A percentile compares a stretch with the other conserved stretches of the same genome.
These are phyloP conservation scores for Podiceps cristatus DNA, from an alignment of 2,113 vertebrate species.

Conservation along the genomic window DNA sequence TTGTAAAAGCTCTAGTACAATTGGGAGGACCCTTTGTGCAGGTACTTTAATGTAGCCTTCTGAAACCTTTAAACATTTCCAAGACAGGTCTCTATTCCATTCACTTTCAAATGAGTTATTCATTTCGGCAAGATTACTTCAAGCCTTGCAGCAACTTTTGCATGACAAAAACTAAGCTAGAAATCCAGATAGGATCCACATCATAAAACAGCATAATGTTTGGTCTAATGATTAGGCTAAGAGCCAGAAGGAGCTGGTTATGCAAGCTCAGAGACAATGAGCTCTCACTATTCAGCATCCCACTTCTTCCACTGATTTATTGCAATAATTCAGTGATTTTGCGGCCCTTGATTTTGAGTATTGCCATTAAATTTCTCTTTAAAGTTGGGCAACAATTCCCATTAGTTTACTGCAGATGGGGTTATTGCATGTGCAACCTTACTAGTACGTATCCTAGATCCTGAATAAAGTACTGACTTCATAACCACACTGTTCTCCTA, in stretches of 20 bases:
- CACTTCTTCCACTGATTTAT: not conserved
- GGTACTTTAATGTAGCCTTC: constrained; percentile 14
- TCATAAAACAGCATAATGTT: constrained; percentile 15
- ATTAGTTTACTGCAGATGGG: not conserved
- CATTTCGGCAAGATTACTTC: constrained; percentile 31
- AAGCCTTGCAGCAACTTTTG: constrained; percentile 10
- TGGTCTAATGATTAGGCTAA: not conserved
- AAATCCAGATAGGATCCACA: constrained; percentile 10
- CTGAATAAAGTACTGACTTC: not conserved
- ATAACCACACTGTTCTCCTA: not conserved
- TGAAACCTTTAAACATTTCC: constrained; percentile 9
- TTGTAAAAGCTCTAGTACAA: constrained; percentile 9
- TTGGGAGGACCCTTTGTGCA: not conserved
- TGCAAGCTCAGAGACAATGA: constrained; percentile 1
- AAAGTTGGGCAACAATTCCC: not conserved
- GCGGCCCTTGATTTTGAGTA: not conserved
- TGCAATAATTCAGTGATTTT: not conserved
- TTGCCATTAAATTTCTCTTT: not conserved
- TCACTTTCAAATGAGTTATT: constrained; percentile 62
- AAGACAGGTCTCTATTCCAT: not conserved
- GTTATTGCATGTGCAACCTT: not conserved
- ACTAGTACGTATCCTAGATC: not conserved
- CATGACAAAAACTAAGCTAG: constrained; percentile 34
- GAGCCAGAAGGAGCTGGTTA: constrained; percentile 18
- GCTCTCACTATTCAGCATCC: not conserved